Evolutionary conservation across 2,113 vertebrate genomes (phyloP).

Genomic region (Apteryx owenii): DNA sequence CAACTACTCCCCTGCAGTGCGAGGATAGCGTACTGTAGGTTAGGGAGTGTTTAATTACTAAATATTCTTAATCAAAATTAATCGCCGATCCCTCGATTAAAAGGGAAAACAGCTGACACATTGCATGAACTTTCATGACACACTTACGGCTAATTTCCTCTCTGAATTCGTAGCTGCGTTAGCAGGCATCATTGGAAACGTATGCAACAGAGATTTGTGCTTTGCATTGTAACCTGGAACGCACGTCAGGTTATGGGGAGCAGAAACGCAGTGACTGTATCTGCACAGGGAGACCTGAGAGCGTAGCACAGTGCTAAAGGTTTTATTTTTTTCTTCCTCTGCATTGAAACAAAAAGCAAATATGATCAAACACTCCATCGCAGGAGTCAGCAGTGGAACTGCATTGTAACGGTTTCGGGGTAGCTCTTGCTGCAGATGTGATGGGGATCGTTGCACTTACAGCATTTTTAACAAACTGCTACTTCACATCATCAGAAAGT

Average conservation of each 20-base stretch:
- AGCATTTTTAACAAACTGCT: not conserved
- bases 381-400: not conserved
- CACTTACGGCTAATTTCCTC: not conserved
- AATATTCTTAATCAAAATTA: conserved; percentile 38
- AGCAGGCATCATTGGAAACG: not conserved
- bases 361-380: accelerated
- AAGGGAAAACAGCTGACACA: not conserved
- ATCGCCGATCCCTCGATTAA: not conserved
- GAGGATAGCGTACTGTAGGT: not conserved
- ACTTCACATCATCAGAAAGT: conserved; percentile 64
- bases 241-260: not conserved
- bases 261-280: not conserved
- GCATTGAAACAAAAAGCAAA: not conserved
- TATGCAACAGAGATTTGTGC: not conserved
- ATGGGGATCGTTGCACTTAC: not conserved
- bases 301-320: not conserved
- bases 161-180: not conserved
- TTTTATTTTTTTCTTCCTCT: not conserved
- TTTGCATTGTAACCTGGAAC: not conserved
- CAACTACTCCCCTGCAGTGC: not conserved
- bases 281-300: not conserved
- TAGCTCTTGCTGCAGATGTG: not conserved
- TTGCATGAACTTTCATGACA: not conserved
- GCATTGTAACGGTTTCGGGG: not conserved
- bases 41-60: conserved; percentile 18